phyloP scores from a whole-genome alignment of 1,140 invertebrate species.

The Diachasma alloeum region DNA sequence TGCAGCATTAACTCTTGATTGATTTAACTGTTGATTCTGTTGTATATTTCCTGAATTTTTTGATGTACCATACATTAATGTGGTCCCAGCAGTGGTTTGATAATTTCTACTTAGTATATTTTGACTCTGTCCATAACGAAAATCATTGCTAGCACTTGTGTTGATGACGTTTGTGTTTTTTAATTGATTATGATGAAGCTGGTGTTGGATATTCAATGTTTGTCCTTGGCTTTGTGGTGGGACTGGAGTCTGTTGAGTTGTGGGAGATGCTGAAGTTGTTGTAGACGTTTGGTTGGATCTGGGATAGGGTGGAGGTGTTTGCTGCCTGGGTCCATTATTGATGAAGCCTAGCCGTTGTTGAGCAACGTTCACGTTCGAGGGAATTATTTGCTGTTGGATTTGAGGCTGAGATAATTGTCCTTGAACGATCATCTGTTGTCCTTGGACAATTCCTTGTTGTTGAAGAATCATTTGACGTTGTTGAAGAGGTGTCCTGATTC shows the following conservation, averaged over 20 bases:
- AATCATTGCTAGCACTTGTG: constrained; percentile 58
- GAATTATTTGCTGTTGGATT: constrained; percentile 43
- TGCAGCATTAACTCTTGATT: constrained; percentile 22
- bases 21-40: background rate
- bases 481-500: constrained; percentile 45
- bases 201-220: constrained; percentile 58
- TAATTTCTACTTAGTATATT: constrained; percentile 63
- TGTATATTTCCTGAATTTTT: constrained; percentile 42
- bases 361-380: constrained; percentile 45
- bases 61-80: constrained; percentile 50
- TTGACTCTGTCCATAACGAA: constrained; percentile 63
- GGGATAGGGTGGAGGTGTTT: constrained; percentile 61
- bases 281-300: constrained; percentile 52
- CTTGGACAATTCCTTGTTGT: constrained; percentile 39
- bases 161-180: constrained; percentile 60
- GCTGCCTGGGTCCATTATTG: constrained; percentile 56
- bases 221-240: constrained; percentile 50
- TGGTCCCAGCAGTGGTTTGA: constrained; percentile 31
- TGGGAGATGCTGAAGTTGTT: constrained; percentile 44
- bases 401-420: constrained; percentile 22
- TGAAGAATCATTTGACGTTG: constrained; percentile 45
- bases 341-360: constrained; percentile 60
- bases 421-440: constrained; percentile 12
- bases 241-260: constrained; percentile 54
- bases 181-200: constrained; percentile 61